These are phyloP conservation scores for Cyprichromis sp. DNA, from an alignment of 2,113 vertebrate genomes.

Conservation along the genomic window DNA sequence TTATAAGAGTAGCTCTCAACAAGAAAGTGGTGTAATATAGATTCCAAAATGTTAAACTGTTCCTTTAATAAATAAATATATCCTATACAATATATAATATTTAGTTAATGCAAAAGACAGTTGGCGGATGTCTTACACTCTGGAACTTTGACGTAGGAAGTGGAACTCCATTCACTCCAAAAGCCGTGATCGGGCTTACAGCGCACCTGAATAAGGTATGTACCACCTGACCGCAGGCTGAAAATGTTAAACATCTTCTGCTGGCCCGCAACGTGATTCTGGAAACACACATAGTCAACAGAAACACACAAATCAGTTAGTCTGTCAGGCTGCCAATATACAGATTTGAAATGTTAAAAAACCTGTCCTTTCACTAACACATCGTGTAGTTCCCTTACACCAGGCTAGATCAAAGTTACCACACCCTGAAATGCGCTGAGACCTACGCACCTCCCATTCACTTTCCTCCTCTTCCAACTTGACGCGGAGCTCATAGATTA, in stretches of 20 bases:
- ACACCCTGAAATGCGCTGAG: not conserved
- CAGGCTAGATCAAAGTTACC: not conserved
- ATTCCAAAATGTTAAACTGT: not conserved
- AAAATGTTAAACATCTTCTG: conserved; percentile 83
- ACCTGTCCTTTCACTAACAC: not conserved
- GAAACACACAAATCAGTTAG: not conserved
- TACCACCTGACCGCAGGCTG: conserved; percentile 77
- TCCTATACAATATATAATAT: not conserved
- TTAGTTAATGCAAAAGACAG: not conserved
- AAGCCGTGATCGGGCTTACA: conserved; percentile 83
- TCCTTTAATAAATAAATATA: not conserved
- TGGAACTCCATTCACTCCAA: conserved; percentile 76
- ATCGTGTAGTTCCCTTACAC: not conserved
- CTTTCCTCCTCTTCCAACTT: conserved; percentile 72
- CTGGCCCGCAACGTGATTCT: conserved; percentile 79
- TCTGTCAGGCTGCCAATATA: not conserved
- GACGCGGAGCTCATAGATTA: conserved; percentile 82
- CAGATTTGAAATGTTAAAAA: not conserved
- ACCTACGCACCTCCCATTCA: conserved; percentile 80
- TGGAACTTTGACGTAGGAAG: conserved; percentile 56
- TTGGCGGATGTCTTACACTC: conserved; percentile 59
- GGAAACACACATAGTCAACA: conserved; percentile 1
- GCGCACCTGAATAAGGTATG: conserved; percentile 82
- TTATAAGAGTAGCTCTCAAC: not conserved
- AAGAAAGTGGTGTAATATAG: not conserved